A percentile compares a stretch with the other conserved stretches of the same genome.
Evolutionary conservation across 2,113 vertebrate species (phyloP).

Genomic region (Apodemus speciosus): DNA sequence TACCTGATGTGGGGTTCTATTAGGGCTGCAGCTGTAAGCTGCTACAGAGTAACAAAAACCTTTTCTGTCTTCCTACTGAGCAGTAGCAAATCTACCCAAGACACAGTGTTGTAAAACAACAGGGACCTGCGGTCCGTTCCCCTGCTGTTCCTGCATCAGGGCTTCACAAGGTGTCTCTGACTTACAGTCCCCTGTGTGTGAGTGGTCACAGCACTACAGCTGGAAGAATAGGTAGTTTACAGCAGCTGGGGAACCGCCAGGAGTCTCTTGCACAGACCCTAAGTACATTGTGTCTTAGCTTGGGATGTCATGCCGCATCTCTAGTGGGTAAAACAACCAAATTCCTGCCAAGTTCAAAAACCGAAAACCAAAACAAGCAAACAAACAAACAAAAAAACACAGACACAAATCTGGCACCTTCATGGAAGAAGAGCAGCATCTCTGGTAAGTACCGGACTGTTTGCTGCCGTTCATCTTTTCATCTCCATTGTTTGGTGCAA

Average conservation of each 20-base stretch:
- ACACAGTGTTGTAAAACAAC: not conserved
- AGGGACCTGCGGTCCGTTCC: not conserved
- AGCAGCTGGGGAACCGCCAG: not conserved
- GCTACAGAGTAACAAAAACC: not conserved
- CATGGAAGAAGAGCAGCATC: no score
- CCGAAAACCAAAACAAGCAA: not conserved
- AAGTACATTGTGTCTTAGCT: not conserved
- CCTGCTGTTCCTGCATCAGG: not conserved
- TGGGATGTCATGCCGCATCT: not conserved
- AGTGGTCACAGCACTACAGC: accelerated
- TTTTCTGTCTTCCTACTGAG: not conserved
- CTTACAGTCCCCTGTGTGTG: not conserved
- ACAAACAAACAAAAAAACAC: not conserved
- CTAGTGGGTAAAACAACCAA: not conserved
- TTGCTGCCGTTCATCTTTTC: not conserved
- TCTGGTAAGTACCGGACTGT: not conserved
- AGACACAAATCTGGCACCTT: not conserved
- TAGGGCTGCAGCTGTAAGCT: not conserved
- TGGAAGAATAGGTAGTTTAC: not conserved
- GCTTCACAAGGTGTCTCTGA: not conserved
- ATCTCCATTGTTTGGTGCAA: slow-evolving; percentile 41
- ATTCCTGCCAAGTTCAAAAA: not conserved
- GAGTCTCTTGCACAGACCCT: not conserved
- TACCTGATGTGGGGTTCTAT: not conserved
- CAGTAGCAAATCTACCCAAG: not conserved